Conservation (phyloP, 1,140 invertebrate species). For the Caenorhabditis inopinata region DNA sequence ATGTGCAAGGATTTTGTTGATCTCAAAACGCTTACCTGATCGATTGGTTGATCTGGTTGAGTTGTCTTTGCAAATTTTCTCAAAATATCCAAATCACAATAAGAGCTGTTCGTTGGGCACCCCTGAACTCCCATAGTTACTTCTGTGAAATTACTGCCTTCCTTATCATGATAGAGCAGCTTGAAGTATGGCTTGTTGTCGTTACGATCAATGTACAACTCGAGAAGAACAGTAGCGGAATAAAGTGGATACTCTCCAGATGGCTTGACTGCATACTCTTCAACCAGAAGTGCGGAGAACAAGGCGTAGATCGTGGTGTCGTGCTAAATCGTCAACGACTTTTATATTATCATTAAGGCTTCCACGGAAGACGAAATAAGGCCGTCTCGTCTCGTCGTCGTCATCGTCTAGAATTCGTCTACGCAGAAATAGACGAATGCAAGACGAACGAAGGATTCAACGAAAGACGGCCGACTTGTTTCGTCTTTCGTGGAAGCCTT, state of each 20-base stretch:
- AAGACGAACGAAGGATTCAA: too few relatives aligned
- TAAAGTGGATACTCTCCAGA: constrained; percentile 23
- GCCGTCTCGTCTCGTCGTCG: too few relatives aligned
- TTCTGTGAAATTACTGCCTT: background rate
- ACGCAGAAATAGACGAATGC: too few relatives aligned
- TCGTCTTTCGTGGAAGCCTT: too few relatives aligned
- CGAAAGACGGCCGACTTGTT: too few relatives aligned
- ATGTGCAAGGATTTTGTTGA: background rate
- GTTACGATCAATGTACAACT: background rate
- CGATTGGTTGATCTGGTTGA: constrained; percentile 29
- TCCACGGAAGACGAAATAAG: too few relatives aligned
- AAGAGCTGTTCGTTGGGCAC: background rate
- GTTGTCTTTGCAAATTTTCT: background rate
- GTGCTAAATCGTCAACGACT: constrained; percentile 14
- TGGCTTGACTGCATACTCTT: constrained; percentile 7
- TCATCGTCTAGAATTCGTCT: too few relatives aligned
- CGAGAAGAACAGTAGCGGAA: constrained; percentile 27
- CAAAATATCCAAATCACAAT: constrained; percentile 1
- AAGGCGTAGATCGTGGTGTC: constrained; percentile 37
- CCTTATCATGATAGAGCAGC: constrained; percentile 26
- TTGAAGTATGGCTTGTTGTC: constrained; percentile 26
- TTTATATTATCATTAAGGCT: too few relatives aligned
- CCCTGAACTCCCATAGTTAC: constrained; percentile 23
- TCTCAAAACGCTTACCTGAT: background rate
- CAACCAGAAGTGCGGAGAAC: constrained; percentile 22